Conservation (phyloP, 2,113 vertebrate species). For the Heliornis fulica region DNA sequence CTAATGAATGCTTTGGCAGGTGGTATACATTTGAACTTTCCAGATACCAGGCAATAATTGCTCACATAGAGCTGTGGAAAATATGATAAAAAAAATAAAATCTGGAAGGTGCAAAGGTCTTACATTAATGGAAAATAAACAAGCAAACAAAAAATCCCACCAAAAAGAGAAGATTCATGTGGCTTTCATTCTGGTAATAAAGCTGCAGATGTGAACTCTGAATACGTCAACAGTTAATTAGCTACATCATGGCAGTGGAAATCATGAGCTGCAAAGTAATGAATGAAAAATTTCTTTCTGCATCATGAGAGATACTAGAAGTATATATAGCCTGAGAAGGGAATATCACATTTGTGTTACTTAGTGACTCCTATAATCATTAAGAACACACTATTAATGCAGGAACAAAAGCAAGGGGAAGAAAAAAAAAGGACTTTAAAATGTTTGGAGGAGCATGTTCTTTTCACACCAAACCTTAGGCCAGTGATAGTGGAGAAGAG, state of each 20-base stretch:
- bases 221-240: not conserved
- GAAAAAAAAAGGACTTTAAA: not conserved
- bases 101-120: not conserved
- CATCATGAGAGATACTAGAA: not conserved
- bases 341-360: not conserved
- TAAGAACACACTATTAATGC: not conserved
- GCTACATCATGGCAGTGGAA: not conserved
- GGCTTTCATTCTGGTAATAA: slow-evolving; percentile 19
- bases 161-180: not conserved
- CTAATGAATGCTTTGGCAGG: not conserved
- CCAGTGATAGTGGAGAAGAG: too few relatives aligned
- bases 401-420: not conserved
- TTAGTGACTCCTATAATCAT: not conserved
- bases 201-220: slow-evolving; percentile 19
- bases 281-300: not conserved
- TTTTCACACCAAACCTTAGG: not conserved
- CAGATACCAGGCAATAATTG: not conserved
- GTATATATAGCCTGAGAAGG: not conserved
- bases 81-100: not conserved
- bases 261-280: not conserved
- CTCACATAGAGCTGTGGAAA: not conserved
- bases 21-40: slow-evolving; percentile 25
- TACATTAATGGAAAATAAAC: not conserved
- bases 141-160: not conserved
- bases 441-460: not conserved